Base-by-base conservation (phyloP, 2,888 invertebrate species). In the Altica lythri region DNA sequence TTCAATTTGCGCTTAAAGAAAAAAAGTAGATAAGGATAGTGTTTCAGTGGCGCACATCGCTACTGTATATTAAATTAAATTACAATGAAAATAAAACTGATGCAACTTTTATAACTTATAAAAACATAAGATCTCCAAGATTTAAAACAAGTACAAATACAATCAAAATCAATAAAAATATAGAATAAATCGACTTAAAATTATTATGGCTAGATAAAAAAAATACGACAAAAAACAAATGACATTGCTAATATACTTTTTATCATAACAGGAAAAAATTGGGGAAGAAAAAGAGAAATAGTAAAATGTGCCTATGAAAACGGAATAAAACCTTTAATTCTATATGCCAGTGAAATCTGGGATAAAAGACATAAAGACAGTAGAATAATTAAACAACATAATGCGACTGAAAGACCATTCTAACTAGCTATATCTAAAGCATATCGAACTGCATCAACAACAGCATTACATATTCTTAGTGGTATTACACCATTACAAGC, bases 1-100 rank as follows among this genome's bases (percentile, higher is more conserved):
- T 71, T 70, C 69, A 71, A 71, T 72, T 71, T 71, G 65, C 69
- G 70, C 69, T 70, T 68, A 68, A 70, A 70, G 68, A 66, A 65
- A 55, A n/a, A 60, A 57, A 60, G 62, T 55, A 66, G 68, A 68
- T 67, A 68, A 68, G 66, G 63, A 66, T 10, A 13, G 12, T 19
- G 17, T n/a, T 29, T n/a, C 47, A 37, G 37, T 17, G 47, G 37
- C 38, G 37, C 10, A 4, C 9, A n/a, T 29, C 29, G 10, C 29
- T 29, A n/a, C n/a, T n/a, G n/a, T n/a, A n/a, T n/a, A n/a, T n/a
- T 19, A 19, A 19, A 19, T 6, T 19, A 6, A 19, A 6, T 19
- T 19, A 19, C 6, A 19, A 27, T 9, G 9, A 2, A 27, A 9
- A 27, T 27, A 27, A 27, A 9, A 19, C 22, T 9, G 9, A 9